Base-by-base conservation (phyloP, 1,140 invertebrate species). In the Zelostemma sp. region DNA sequence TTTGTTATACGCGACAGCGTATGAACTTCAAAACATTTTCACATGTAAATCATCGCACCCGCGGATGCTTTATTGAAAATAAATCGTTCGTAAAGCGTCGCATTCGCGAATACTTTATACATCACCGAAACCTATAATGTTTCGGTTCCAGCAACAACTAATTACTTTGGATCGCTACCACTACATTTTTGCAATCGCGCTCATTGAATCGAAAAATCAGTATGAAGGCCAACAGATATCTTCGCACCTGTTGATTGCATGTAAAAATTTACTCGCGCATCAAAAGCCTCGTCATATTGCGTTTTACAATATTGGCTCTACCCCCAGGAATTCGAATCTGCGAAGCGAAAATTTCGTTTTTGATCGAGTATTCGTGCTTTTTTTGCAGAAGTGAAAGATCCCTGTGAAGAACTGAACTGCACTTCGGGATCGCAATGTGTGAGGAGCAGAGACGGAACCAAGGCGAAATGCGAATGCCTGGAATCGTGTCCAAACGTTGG, bases 401-500 rank as follows among this genome's bases (percentile, higher is more conserved):
- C 94, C 1, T 96, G 94, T 82, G 82, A 85, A 8, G 90, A 90
- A 19, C 87, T 91, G 65, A 87, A 88, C 46, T 96, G 94, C 81
- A 89, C 88, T 16, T 90, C 89, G 47, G 93, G 93, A 1, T 91
- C 92, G 58, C 87, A 89, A 49, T 96, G 94, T 82, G 89, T 93
- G 19, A 87, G 92, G 31, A 90, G 90, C 8, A 81, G 89, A n/a
- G 93, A 95, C 80, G 93, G 93, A 1, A 88, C 87, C 14, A 88
- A 88, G 28, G 90, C 92, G 45, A 89, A 85, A 72, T 95, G 93
- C 80, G 88, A 92, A 73, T 95, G 93, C 80, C 88, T 92, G 4
- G 87, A 89, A 19, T 89, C 88, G 28, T 96, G 93, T 82, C 90
- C 91, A 40, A 92, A 88, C 80, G 92, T 93, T 79, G 93, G 93